These are phyloP conservation scores for Mesitornis unicolor DNA, from an alignment of 2,113 vertebrate species.

Conservation along the genomic window DNA sequence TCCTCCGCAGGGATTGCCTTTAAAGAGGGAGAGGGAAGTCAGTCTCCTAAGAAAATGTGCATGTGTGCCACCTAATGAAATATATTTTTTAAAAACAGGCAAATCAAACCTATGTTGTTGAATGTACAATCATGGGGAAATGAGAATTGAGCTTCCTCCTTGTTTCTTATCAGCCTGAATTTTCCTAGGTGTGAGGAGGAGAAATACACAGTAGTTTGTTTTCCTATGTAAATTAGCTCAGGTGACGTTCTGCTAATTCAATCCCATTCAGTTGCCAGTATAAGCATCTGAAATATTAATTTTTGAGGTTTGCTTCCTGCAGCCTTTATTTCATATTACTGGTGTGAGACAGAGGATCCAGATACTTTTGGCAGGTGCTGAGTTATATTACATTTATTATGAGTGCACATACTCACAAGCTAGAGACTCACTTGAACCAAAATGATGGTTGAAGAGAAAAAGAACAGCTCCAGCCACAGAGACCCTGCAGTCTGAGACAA, in stretches of 20 bases:
- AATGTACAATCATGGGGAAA: background rate
- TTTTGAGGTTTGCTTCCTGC: background rate
- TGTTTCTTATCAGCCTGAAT: background rate
- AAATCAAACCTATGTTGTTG: background rate
- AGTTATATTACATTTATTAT: background rate
- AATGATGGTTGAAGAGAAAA: background rate
- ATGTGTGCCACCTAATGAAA: background rate
- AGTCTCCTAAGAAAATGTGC: background rate
- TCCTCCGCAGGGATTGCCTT: conserved; percentile 30
- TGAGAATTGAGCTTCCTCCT: background rate
- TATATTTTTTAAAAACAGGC: background rate
- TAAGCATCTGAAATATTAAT: background rate
- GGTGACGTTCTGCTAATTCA: background rate
- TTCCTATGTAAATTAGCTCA: background rate
- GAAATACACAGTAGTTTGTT: background rate
- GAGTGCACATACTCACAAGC: background rate
- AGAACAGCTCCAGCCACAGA: background rate
- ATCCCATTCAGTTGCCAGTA: background rate
- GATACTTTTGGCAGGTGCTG: background rate
- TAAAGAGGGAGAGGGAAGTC: background rate
- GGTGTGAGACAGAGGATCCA: background rate
- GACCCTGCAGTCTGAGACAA: background rate
- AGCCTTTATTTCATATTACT: background rate
- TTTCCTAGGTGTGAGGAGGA: background rate
- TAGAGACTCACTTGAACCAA: background rate